Conservation (phyloP, 2,797 vertebrate species). For the Nannoperca australis region DNA sequence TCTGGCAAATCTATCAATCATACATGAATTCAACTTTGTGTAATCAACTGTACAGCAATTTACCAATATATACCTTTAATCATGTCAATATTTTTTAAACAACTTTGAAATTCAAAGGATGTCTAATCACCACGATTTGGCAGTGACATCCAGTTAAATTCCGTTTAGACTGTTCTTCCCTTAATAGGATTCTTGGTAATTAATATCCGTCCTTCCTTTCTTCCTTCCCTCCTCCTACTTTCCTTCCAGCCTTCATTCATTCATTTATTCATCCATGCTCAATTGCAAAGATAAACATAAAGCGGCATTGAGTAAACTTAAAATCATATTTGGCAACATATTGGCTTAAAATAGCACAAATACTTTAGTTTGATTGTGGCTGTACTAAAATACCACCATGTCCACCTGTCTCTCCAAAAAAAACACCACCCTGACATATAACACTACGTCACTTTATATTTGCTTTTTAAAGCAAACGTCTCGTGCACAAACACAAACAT, state of each 20-base stretch:
- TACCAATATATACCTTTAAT: slow-evolving; percentile 15
- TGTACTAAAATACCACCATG: not conserved
- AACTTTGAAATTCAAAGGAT: slow-evolving; percentile 33
- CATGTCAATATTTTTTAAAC: slow-evolving; percentile 34
- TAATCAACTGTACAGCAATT: slow-evolving; percentile 32
- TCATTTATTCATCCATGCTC: slow-evolving; percentile 67
- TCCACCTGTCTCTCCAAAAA: slow-evolving; percentile 45
- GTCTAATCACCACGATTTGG: slow-evolving; percentile 37
- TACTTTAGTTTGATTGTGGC: not conserved
- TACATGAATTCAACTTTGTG: slow-evolving; percentile 32
- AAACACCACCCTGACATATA: slow-evolving; percentile 4
- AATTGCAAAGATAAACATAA: slow-evolving; percentile 49
- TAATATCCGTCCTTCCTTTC: slow-evolving; percentile 47
- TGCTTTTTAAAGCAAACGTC: slow-evolving; percentile 33
- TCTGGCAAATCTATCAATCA: slow-evolving; percentile 47
- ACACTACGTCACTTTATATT: slow-evolving; percentile 49
- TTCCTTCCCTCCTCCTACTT: not conserved
- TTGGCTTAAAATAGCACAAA: slow-evolving; percentile 7
- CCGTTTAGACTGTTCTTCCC: slow-evolving; percentile 37
- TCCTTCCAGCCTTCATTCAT: not conserved
- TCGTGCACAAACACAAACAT: slow-evolving; percentile 27
- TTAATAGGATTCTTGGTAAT: slow-evolving; percentile 58
- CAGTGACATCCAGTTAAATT: slow-evolving; percentile 35
- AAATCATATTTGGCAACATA: slow-evolving; percentile 39
- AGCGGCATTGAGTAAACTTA: slow-evolving; percentile 25